phyloP scores from a whole-genome alignment of 2,113 vertebrate genomes.

The Lepisosteus oculatus region DNA sequence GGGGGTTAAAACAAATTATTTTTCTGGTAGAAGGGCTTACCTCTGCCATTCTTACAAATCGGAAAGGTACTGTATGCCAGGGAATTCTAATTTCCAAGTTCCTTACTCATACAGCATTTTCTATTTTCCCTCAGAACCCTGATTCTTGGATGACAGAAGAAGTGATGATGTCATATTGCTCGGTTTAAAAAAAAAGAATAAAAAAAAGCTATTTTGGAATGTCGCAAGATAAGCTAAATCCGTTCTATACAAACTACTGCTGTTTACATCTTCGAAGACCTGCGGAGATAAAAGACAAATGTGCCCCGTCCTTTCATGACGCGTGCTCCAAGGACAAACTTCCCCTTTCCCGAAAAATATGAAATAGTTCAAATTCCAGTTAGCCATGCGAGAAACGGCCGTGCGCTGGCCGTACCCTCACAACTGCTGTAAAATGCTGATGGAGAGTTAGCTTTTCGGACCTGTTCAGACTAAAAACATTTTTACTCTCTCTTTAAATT shows the following conservation, averaged over 20 bases:
- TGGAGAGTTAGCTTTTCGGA: too few relatives aligned
- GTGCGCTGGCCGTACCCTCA: conserved; percentile 15
- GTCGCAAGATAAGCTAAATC: conserved; percentile 18
- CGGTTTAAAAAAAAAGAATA: not conserved
- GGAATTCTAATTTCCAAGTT: too few relatives aligned
- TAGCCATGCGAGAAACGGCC: conserved; percentile 14
- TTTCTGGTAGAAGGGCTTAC: too few relatives aligned
- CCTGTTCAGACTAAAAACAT: too few relatives aligned
- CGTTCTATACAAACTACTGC: conserved; percentile 14
- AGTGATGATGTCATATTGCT: too few relatives aligned
- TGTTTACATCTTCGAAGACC: conserved; percentile 17
- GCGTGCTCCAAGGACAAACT: conserved; percentile 10
- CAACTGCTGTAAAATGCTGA: not conserved
- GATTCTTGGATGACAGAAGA: too few relatives aligned
- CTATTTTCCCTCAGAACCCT: too few relatives aligned
- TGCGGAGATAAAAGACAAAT: not conserved
- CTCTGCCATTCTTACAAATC: too few relatives aligned
- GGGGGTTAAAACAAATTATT: too few relatives aligned
- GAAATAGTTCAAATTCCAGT: conserved; percentile 27
- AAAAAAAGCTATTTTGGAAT: conserved; percentile 28
- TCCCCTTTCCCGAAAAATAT: not conserved
- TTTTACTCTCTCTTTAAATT: too few relatives aligned
- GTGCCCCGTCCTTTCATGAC: conserved; percentile 10
- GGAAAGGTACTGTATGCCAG: too few relatives aligned
- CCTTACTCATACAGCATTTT: too few relatives aligned